Conservation (phyloP, 2,113 vertebrate genomes). For the Cheilinus undulatus region DNA sequence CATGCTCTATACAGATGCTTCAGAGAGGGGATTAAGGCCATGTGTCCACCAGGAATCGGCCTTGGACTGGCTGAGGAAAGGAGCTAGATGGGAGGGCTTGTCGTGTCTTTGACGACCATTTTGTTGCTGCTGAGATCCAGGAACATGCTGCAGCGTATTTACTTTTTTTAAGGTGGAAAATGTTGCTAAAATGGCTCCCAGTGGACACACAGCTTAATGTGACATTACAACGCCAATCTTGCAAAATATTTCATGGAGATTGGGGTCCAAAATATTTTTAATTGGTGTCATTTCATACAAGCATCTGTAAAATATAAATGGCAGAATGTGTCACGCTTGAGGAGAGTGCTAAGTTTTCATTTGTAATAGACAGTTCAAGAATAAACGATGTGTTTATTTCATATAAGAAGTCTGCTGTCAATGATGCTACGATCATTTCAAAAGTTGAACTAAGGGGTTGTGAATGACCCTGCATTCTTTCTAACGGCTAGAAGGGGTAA, state of each 20-base stretch:
- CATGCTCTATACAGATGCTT: constrained; percentile 56
- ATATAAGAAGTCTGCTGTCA: neutral
- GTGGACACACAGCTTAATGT: constrained; percentile 63
- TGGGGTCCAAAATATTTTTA: constrained; percentile 64
- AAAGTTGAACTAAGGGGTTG: neutral
- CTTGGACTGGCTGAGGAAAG: constrained; percentile 1
- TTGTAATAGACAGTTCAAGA: constrained; percentile 4
- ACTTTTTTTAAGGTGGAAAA: constrained; percentile 12
- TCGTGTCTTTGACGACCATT: neutral
- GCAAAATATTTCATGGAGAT: constrained; percentile 55
- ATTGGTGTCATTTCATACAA: constrained; percentile 49
- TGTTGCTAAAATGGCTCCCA: constrained; percentile 35
- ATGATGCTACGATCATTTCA: neutral
- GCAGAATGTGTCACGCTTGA: constrained; percentile 74
- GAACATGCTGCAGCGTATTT: constrained; percentile 35
- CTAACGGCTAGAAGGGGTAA: neutral
- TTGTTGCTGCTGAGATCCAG: neutral
- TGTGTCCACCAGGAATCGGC: constrained; percentile 65
- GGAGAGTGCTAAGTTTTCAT: constrained; percentile 67
- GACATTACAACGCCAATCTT: constrained; percentile 50
- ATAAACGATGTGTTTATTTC: constrained; percentile 3
- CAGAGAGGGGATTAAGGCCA: constrained; percentile 43
- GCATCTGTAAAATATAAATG: constrained; percentile 63
- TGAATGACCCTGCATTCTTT: neutral
- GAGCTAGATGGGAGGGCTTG: neutral